phyloP scores from a whole-genome alignment of 2,888 invertebrate species.

The Bibio marci region DNA sequence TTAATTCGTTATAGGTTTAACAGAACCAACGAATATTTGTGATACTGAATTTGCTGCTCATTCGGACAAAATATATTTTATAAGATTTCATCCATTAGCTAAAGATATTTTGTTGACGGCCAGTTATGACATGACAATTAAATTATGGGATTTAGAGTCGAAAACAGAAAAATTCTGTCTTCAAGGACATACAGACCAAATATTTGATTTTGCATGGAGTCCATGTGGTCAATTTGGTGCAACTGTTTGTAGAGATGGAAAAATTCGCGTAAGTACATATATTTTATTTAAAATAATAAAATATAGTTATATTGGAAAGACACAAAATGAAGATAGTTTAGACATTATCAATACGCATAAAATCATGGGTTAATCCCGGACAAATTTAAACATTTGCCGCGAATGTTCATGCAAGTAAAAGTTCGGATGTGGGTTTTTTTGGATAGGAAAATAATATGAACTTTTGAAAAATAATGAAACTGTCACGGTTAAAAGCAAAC shows the following conservation, averaged over 20 bases:
- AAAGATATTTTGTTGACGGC: constrained; percentile 72
- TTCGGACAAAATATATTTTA: constrained; percentile 78
- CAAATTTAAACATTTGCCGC: no score
- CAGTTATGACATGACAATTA: constrained; percentile 77
- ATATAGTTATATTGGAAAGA: background rate
- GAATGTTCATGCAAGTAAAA: background rate
- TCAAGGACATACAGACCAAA: constrained; percentile 68
- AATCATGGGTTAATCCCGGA: no score
- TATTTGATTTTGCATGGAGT: constrained; percentile 87
- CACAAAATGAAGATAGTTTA: no score
- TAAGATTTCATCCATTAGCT: constrained; percentile 82
- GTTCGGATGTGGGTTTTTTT: no score
- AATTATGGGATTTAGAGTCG: constrained; percentile 66
- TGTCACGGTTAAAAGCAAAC: no score
- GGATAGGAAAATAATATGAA: no score
- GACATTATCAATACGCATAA: no score
- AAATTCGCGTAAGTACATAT: constrained; percentile 40
- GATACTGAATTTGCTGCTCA: constrained; percentile 56
- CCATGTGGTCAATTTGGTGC: constrained; percentile 74
- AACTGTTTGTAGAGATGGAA: constrained; percentile 79
- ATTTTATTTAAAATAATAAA: constrained; percentile 1
- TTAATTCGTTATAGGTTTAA: constrained; percentile 38
- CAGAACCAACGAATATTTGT: constrained; percentile 65
- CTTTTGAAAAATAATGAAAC: no score
- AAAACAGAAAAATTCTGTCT: constrained; percentile 47